Conservation (phyloP, 2,888 invertebrate genomes). For the Lysandra coridon region DNA sequence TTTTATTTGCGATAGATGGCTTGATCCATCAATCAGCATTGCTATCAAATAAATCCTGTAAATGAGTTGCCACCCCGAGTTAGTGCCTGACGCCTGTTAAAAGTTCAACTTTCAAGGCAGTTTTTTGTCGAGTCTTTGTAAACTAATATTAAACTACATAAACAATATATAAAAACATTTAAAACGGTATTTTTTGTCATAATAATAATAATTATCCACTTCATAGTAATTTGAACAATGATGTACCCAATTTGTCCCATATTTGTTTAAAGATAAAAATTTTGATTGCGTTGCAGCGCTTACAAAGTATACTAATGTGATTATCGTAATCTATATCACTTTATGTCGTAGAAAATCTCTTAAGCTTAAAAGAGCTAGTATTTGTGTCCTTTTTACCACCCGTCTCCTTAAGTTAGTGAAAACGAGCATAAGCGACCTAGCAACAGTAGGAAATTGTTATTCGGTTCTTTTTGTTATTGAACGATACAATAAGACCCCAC, state of each 20-base stretch:
- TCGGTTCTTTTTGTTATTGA: not conserved
- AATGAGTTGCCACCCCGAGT: no score
- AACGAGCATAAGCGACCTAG: not conserved
- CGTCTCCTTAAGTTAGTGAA: not conserved
- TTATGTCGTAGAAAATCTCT: not conserved
- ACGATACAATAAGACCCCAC: not conserved
- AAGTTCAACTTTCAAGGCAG: not conserved
- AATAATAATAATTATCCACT: not conserved
- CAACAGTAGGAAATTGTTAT: no score
- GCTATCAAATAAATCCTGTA: no score
- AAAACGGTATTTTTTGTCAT: not conserved
- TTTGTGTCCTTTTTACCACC: no score
- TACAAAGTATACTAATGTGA: conserved; percentile 1
- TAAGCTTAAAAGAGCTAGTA: not conserved
- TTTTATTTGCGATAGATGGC: no score
- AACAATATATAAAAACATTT: no score
- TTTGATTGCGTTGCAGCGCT: not conserved
- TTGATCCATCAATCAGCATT: no score
- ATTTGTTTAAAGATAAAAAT: conserved; percentile 23
- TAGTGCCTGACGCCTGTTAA: not conserved
- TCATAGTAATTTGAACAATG: not conserved
- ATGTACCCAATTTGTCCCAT: conserved; percentile 14
- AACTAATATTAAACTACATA: not conserved
- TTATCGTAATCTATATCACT: not conserved
- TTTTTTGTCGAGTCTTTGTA: not conserved